Evolutionary conservation across 2,888 invertebrate genomes (phyloP).

Genomic region (Tyria jacobaeae): DNA sequence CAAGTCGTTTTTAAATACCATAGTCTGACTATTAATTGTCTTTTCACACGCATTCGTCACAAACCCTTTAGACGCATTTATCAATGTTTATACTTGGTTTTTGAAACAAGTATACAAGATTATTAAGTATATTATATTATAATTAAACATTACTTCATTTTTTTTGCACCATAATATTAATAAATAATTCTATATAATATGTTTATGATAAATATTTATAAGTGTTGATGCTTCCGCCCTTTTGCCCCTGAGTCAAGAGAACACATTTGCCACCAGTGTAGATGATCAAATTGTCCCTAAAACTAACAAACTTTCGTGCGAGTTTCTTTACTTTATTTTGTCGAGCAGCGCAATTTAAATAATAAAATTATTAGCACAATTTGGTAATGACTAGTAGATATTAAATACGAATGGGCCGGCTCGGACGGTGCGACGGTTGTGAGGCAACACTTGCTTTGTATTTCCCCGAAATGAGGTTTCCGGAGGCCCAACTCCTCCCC

Average conservation of each 20-base stretch:
- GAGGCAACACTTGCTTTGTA: too few species aligned
- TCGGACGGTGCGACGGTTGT: too few species aligned
- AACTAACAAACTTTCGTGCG: neutral
- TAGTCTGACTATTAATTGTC: slow-evolving; percentile 18
- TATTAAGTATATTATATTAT: neutral
- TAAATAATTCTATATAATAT: too few species aligned
- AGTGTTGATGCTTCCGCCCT: neutral
- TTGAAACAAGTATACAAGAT: neutral
- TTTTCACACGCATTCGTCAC: slow-evolving; percentile 40
- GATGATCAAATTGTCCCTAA: neutral
- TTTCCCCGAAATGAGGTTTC: too few species aligned
- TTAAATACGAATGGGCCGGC: too few species aligned
- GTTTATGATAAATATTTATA: neutral
- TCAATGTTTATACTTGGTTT: neutral
- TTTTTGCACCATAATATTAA: too few species aligned
- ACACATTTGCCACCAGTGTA: neutral
- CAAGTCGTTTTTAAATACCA: slow-evolving; percentile 14
- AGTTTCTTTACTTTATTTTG: too few species aligned
- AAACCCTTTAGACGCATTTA: slow-evolving; percentile 23
- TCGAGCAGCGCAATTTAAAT: too few species aligned
- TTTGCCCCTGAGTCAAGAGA: too few species aligned
- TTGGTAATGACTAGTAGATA: too few species aligned
- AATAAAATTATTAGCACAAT: too few species aligned
- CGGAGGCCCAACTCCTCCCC: too few species aligned
- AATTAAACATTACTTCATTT: neutral